Conservation (phyloP, 1,140 invertebrate genomes). For the Brachionus koreanus region DNA sequence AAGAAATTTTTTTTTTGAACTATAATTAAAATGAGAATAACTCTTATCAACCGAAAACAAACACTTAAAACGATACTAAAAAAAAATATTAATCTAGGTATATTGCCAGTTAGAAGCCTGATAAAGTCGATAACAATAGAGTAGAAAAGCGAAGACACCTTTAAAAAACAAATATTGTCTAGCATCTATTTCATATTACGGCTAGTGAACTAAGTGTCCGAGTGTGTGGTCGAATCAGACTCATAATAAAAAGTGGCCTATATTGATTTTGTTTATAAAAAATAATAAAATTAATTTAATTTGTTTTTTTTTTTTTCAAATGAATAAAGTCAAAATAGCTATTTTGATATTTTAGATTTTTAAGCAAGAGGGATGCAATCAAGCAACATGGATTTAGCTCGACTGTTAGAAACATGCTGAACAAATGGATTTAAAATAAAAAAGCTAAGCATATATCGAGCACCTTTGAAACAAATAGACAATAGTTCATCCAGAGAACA, state of each 20-base stretch:
- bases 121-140: not conserved
- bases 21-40: not conserved
- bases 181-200: not conserved
- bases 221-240: not conserved
- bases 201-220: not conserved
- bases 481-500: not conserved
- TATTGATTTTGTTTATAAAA: not conserved
- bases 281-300: not conserved
- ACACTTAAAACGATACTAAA: not conserved
- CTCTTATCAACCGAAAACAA: not conserved
- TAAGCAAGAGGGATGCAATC: not conserved
- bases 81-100: not conserved
- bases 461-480: not conserved
- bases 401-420: not conserved
- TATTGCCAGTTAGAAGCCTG: not conserved
- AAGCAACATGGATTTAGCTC: not conserved
- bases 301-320: no score
- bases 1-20: not conserved
- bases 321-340: not conserved
- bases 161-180: not conserved
- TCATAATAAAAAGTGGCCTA: not conserved
- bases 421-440: not conserved
- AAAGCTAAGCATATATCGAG: not conserved
- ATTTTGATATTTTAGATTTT: not conserved
- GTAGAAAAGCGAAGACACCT: not conserved